A percentile compares a stretch with the other conserved stretches of the same genome.
Evolutionary conservation across 2,797 vertebrate species (phyloP).

Genomic region (Lycodopsis pacificus): DNA sequence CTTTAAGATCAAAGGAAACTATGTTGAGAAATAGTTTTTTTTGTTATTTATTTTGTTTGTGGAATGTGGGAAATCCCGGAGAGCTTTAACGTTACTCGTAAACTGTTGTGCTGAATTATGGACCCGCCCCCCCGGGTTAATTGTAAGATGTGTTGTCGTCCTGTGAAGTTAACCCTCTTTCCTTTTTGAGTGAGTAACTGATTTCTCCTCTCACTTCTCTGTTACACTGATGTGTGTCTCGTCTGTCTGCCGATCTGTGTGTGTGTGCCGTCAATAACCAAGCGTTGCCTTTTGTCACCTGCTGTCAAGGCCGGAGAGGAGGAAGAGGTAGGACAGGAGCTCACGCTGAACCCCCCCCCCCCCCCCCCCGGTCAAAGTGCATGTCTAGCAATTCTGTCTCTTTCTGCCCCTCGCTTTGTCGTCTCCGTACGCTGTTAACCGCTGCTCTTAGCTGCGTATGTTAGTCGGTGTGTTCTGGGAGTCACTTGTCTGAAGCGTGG

Average conservation of each 20-base stretch:
- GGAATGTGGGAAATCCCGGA: background rate
- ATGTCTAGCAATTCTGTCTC: constrained; percentile 54
- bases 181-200: constrained; percentile 40
- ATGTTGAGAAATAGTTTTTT: background rate
- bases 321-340: constrained; percentile 94
- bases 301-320: constrained; percentile 96
- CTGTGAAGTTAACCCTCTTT: background rate
- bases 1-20: background rate
- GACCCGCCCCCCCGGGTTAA: background rate
- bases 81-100: background rate
- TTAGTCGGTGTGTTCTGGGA: constrained; percentile 36
- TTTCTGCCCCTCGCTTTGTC: constrained; percentile 39
- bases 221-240: constrained; percentile 42
- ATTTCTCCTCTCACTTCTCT: constrained; percentile 53
- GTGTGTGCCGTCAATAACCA: constrained; percentile 85
- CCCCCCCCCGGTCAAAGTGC: constrained; percentile 48
- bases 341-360: constrained; percentile 47
- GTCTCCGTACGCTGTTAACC: background rate
- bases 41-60: background rate
- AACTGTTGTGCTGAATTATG: background rate
- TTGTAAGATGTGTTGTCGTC: constrained; percentile 14
- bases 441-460: constrained; percentile 39
- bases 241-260: constrained; percentile 43
- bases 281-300: constrained; percentile 85
- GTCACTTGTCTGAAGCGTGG: constrained; percentile 34